Percentiles rank a stretch among this genome's conserved stretches.
phyloP scores from a whole-genome alignment of 2,113 vertebrate species.

The Willisornis vidua region DNA sequence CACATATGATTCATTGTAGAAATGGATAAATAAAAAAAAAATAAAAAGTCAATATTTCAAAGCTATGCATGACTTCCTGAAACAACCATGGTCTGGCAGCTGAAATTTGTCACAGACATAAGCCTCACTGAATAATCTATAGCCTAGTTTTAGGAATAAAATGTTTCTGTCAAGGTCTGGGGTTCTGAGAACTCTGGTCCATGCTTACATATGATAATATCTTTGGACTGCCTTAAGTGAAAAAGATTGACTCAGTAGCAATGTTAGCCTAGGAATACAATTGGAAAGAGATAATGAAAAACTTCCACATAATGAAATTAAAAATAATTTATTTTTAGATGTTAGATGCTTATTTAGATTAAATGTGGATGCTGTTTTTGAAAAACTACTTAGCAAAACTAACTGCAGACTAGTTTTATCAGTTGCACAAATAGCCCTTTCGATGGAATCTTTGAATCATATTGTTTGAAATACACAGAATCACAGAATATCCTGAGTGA shows the following conservation, averaged over 20 bases:
- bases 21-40: neutral
- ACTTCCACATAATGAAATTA: neutral
- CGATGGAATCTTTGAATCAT: too few species aligned
- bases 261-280: accelerated
- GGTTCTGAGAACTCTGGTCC: neutral
- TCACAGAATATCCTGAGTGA: too few species aligned
- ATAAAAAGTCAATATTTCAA: neutral
- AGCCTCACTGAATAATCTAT: neutral
- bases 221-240: neutral
- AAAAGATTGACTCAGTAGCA: neutral
- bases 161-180: neutral
- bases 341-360: neutral
- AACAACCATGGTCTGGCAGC: neutral
- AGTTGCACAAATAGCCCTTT: neutral
- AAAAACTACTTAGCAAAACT: neutral
- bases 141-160: neutral
- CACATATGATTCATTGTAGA: neutral
- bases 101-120: neutral
- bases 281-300: neutral
- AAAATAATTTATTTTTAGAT: neutral
- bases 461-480: too few species aligned
- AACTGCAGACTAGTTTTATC: neutral
- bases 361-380: neutral
- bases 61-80: neutral
- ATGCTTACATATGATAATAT: neutral